Percentiles rank a stretch among this genome's conserved stretches.
Evolutionary conservation across 2,113 vertebrate species (phyloP).

Genomic region (Budorcas taxicolor): DNA sequence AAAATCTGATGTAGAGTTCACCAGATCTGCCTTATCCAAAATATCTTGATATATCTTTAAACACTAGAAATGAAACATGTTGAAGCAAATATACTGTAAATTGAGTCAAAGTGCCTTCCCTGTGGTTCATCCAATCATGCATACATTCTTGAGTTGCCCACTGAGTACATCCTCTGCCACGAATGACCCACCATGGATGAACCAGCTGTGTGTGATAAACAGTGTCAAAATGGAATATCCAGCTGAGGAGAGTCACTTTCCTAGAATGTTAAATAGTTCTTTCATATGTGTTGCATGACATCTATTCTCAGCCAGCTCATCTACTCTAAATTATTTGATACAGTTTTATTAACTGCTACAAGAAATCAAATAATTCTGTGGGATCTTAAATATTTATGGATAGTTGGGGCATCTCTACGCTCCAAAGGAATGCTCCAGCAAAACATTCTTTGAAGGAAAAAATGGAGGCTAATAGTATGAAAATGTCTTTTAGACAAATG

Average conservation of each 20-base stretch:
- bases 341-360: not conserved
- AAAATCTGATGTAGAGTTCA: not conserved
- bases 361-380: not conserved
- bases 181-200: not conserved
- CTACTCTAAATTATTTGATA: not conserved
- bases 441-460: not conserved
- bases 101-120: not conserved
- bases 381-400: not conserved
- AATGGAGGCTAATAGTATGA: not conserved
- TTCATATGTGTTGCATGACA: not conserved
- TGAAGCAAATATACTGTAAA: not conserved
- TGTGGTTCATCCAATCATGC: not conserved
- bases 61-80: not conserved
- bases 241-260: not conserved
- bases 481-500: constrained; percentile 33
- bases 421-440: not conserved
- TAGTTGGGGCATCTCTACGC: not conserved
- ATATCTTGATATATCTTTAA: not conserved
- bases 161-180: not conserved
- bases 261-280: not conserved
- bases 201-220: not conserved
- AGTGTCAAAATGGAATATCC: rapidly evolving
- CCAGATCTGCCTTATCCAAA: not conserved
- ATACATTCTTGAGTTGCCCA: not conserved
- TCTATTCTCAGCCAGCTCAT: not conserved